Conservation (phyloP, 2,797 vertebrate species). For the Mormyrus hasselquistii region DNA sequence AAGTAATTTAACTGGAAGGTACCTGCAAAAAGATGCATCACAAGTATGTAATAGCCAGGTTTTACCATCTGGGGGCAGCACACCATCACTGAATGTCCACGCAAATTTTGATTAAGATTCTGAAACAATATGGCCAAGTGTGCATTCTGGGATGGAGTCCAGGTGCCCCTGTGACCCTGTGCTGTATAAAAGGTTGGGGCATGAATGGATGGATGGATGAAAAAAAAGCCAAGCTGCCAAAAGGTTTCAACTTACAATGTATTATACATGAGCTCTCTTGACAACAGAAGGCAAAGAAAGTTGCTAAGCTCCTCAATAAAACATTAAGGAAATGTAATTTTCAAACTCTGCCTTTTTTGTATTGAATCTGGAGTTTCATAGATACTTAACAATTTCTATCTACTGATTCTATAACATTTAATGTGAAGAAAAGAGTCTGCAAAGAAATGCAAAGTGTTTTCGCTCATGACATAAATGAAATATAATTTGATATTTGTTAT, state of each 20-base stretch:
- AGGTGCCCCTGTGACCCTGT: background rate
- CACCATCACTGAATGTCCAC: background rate
- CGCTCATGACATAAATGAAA: background rate
- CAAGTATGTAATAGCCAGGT: background rate
- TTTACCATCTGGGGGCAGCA: slow-evolving; percentile 16
- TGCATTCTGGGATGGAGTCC: background rate
- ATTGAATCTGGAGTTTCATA: background rate
- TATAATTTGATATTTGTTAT: background rate
- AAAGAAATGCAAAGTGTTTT: background rate
- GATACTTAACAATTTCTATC: background rate
- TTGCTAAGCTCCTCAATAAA: background rate
- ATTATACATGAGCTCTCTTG: background rate
- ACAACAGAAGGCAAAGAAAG: background rate
- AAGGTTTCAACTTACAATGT: background rate
- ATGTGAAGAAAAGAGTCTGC: background rate
- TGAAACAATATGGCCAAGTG: background rate
- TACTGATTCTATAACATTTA: background rate
- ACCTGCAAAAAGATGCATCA: background rate
- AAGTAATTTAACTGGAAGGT: background rate
- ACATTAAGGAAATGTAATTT: background rate
- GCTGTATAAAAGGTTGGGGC: background rate
- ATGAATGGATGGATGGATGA: background rate
- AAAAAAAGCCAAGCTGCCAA: background rate
- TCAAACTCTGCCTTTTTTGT: background rate
- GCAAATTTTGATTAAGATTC: background rate